Conservation (phyloP, 1,140 invertebrate species). For the Phenacoccus solenopsis region DNA sequence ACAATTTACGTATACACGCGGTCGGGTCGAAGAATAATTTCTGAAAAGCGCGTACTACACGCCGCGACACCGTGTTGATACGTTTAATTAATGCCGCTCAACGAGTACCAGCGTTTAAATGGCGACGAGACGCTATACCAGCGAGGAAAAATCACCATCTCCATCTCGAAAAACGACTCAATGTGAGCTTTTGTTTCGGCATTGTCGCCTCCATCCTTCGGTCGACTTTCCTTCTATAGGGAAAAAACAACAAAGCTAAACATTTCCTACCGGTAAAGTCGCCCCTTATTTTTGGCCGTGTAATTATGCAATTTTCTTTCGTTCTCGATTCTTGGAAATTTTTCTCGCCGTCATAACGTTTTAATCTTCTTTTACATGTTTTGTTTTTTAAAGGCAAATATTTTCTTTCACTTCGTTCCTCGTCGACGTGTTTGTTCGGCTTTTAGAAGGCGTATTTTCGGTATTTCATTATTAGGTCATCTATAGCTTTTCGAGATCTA, state of each 20-base stretch:
- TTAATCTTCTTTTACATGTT: neutral
- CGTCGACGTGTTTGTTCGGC: too few relatives aligned
- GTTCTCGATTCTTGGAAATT: neutral
- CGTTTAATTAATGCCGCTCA: too few relatives aligned
- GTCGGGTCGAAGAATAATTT: too few relatives aligned
- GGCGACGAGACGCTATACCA: neutral
- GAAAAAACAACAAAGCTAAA: neutral
- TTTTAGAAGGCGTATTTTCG: too few relatives aligned
- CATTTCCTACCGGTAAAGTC: neutral
- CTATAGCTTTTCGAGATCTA: too few relatives aligned
- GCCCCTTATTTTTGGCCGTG: neutral
- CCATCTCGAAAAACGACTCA: neutral
- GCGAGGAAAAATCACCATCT: neutral
- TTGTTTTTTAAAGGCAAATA: neutral
- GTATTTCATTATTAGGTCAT: too few relatives aligned
- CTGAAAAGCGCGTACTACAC: too few relatives aligned
- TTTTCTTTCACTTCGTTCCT: too few relatives aligned
- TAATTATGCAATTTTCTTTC: constrained; percentile 3
- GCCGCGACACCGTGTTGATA: too few relatives aligned
- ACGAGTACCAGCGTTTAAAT: neutral
- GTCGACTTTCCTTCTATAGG: neutral
- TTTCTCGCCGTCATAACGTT: neutral
- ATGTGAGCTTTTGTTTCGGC: neutral
- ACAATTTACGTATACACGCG: constrained; percentile 3
- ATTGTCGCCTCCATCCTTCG: too few relatives aligned